These are phyloP conservation scores for Cephonodes hylas DNA, from an alignment of 2,888 invertebrate species.

Conservation along the genomic window DNA sequence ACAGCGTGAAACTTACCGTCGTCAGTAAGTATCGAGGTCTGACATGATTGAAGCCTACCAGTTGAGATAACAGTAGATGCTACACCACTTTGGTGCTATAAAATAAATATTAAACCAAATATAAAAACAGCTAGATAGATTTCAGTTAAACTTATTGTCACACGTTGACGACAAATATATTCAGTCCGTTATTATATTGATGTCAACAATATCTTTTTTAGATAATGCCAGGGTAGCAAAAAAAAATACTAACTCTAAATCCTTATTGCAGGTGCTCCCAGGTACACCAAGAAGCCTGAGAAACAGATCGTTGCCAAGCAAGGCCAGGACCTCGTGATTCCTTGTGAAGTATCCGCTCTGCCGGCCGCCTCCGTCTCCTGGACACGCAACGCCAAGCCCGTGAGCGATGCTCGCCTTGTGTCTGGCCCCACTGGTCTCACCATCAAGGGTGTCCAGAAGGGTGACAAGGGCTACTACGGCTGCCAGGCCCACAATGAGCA, in stretches of 20 bases:
- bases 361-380: slow-evolving; percentile 47
- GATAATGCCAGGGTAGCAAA: no score
- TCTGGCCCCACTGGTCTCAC: slow-evolving; percentile 40
- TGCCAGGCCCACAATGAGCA: slow-evolving; percentile 51
- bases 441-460: slow-evolving; percentile 47
- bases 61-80: no score
- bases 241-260: no score
- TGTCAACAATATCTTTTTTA: no score
- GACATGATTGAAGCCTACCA: no score
- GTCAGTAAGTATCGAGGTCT: slow-evolving; percentile 54
- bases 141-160: no score
- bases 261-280: slow-evolving; percentile 54
- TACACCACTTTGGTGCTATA: no score
- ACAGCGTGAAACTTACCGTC: slow-evolving; percentile 53
- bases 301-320: slow-evolving; percentile 34
- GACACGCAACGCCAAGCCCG: slow-evolving; percentile 50
- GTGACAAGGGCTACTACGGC: slow-evolving; percentile 61
- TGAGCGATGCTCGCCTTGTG: slow-evolving; percentile 31
- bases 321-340: slow-evolving; percentile 50
- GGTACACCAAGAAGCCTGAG: slow-evolving; percentile 40
- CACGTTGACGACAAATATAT: neutral
- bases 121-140: neutral
- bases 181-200: no score
- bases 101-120: no score
- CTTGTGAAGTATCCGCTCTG: slow-evolving; percentile 48